Percentiles rank a stretch among this genome's conserved stretches.
phyloP scores from a whole-genome alignment of 2,797 vertebrate species.

The Chrosomus eos region DNA sequence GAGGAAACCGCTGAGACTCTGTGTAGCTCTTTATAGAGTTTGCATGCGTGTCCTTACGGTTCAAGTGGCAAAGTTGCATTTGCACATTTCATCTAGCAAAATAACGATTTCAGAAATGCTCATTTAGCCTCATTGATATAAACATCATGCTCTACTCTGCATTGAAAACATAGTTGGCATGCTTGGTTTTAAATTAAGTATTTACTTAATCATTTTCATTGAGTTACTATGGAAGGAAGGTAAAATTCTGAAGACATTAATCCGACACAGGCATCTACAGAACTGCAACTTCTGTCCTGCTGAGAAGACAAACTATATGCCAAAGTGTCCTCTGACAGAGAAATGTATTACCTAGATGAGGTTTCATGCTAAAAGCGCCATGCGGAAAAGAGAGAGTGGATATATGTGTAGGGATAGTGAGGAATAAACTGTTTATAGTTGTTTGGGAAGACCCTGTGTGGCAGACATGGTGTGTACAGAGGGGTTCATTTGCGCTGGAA shows the following conservation, averaged over 20 bases:
- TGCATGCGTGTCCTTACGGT: conserved; percentile 30
- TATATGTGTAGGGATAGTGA: background rate
- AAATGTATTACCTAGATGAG: conserved; percentile 14
- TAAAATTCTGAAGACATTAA: background rate
- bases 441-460: conserved; percentile 33
- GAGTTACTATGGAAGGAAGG: background rate
- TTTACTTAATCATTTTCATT: background rate
- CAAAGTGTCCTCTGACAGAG: background rate
- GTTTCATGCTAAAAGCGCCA: conserved; percentile 15
- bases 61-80: conserved; percentile 7
- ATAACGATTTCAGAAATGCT: conserved; percentile 20
- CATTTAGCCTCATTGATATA: conserved; percentile 22
- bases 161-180: conserved; percentile 33
- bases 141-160: conserved; percentile 17
- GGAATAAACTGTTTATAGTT: conserved; percentile 43
- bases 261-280: background rate
- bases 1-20: conserved; percentile 30
- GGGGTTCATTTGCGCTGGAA: background rate
- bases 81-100: conserved; percentile 1
- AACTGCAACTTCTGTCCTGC: background rate
- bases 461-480: conserved; percentile 19
- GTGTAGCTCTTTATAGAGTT: conserved; percentile 22
- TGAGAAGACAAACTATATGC: conserved; percentile 24
- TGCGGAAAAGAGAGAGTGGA: background rate
- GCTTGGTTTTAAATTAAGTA: conserved; percentile 10